Base-by-base conservation (phyloP, 30 jellyfish, hydroid and myxozoan genomes). In the Turritopsis dohrnii region DNA sequence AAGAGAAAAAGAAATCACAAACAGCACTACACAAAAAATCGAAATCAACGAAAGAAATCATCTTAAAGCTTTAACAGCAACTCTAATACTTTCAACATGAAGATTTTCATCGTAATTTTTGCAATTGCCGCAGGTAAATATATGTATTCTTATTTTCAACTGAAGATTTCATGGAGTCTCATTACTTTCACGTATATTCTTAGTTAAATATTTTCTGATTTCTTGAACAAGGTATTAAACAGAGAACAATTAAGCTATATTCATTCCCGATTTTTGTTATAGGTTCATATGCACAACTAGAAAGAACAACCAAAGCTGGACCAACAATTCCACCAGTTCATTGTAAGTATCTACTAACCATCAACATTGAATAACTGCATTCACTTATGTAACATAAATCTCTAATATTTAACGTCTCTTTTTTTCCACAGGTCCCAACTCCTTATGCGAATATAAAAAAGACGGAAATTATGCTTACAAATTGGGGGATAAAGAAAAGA, bases 401-500 rank as follows among this genome's bases (percentile, higher is more conserved):
- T n/a, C n/a, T n/a, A n/a, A n/a, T 26, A 21, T 3, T 66, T 17
- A 66, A 21, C 29, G 76, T 26, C n/a, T n/a, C n/a, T n/a, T n/a
- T n/a, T 66, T 21, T 66, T 66, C 13, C 60, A 26, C 76, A 66
- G 76, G 76, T 66, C 76, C 76, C 29, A 17, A 66, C 76, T 3
- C 16, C 17, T 66, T 66, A 66, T 80, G 87, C 53, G 81, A 1
- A 16, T 53, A 80, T 7, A 29, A 21, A 80, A 1, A 71, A 0
- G 87, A 80, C 21, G 87, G 87, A 80, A 80, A 80, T 21, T 60
- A 80, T 19, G 18, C 53, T 80, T 80, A 30, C 65, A 52, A 54
- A 16, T 5, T 21, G 29, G 29, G 29, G 7, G 8, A 21, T 21
- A 26, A 21, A 26, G 17, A 26, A 21, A 66, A 66, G 17, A 17